These are phyloP conservation scores for Lindbergichthys nudifrons DNA, from an alignment of 2,797 vertebrate species.

Conservation along the genomic window DNA sequence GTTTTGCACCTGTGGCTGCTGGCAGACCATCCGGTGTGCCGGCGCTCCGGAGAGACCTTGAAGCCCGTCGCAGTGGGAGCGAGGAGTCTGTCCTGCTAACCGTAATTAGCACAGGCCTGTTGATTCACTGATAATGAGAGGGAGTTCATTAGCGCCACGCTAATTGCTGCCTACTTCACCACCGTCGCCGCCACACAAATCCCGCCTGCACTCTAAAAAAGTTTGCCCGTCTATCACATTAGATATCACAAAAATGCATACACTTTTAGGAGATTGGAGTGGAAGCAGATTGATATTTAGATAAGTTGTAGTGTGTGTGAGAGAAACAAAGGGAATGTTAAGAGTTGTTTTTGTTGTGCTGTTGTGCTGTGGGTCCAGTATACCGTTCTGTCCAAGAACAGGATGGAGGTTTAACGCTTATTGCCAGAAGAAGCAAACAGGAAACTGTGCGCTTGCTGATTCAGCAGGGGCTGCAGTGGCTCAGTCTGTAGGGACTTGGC, in stretches of 20 bases:
- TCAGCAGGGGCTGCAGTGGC: conserved; percentile 35
- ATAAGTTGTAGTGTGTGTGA: conserved; percentile 27
- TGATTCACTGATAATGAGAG: conserved; percentile 88
- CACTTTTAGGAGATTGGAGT: conserved; percentile 60
- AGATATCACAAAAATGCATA: conserved; percentile 44
- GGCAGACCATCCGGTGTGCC: conserved; percentile 78
- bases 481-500: too few species aligned
- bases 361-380: neutral
- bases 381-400: conserved; percentile 56
- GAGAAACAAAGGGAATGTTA: conserved; percentile 6
- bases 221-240: conserved; percentile 71
- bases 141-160: conserved; percentile 85
- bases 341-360: conserved; percentile 12
- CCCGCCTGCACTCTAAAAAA: conserved; percentile 61
- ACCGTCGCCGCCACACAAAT: conserved; percentile 55
- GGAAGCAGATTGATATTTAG: conserved; percentile 66
- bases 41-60: conserved; percentile 80
- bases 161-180: conserved; percentile 87
- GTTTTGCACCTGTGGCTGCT: conserved; percentile 82
- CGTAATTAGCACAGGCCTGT: conserved; percentile 87
- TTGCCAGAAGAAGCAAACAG: conserved; percentile 58
- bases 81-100: conserved; percentile 84
- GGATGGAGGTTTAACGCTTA: conserved; percentile 57
- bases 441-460: conserved; percentile 48
- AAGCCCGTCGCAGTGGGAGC: conserved; percentile 79